Evolutionary conservation across 2,113 vertebrate genomes (phyloP).

Genomic region (Pachycephala philippinensis): DNA sequence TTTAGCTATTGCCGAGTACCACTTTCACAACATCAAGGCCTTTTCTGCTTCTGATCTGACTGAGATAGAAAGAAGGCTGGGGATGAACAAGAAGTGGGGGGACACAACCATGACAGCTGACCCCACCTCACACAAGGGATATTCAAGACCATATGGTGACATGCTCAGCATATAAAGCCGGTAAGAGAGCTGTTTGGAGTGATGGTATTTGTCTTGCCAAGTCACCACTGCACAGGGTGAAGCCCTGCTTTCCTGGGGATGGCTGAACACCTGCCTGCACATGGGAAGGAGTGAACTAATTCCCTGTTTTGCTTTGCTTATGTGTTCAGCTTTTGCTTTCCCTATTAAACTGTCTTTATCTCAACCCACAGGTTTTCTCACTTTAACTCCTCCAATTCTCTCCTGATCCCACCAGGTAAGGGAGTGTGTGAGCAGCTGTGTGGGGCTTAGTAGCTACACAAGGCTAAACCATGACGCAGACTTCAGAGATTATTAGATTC

Average conservation of each 20-base stretch:
- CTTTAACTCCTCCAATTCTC: background rate
- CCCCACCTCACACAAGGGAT: background rate
- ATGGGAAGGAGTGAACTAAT: background rate
- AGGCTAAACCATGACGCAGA: background rate
- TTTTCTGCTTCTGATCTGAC: background rate
- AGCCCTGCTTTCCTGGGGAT: background rate
- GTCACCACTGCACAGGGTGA: background rate
- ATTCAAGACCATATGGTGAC: background rate
- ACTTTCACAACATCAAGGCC: background rate
- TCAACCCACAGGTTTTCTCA: background rate
- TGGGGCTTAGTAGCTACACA: background rate
- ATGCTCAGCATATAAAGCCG: background rate
- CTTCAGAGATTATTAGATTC: background rate
- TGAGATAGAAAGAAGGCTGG: background rate
- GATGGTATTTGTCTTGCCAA: background rate
- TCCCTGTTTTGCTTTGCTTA: background rate
- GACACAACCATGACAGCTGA: background rate
- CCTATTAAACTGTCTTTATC: background rate
- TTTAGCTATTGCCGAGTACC: background rate
- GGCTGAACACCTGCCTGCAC: background rate
- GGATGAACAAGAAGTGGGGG: background rate
- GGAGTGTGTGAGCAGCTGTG: fast-evolving
- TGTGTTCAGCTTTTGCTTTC: background rate
- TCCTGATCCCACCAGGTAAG: background rate
- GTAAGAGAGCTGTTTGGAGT: background rate